These are phyloP conservation scores for Oryzias woworae DNA, from an alignment of 2,113 vertebrate genomes.

Conservation along the genomic window DNA sequence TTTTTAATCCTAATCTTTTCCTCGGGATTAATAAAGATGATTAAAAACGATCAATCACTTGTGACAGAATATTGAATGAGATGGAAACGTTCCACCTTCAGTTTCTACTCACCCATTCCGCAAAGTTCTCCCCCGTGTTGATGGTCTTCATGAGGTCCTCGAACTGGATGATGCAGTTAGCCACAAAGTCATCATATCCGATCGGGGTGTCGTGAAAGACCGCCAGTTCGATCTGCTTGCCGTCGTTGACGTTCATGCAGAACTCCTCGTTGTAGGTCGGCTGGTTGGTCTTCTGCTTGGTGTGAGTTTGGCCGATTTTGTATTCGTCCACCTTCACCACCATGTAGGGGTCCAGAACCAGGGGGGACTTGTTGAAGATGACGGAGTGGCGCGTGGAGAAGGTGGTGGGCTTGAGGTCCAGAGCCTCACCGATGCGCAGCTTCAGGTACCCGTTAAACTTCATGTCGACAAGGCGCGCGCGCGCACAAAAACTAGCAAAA, in stretches of 20 bases:
- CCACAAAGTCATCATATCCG: conserved; percentile 97
- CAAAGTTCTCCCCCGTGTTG: conserved; percentile 84
- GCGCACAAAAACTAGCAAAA: background rate
- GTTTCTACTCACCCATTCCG: conserved; percentile 91
- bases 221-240: conserved; percentile 86
- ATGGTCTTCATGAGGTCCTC: conserved; percentile 85
- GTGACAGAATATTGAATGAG: too few species aligned
- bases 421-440: conserved; percentile 92
- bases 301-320: conserved; percentile 91
- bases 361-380: conserved; percentile 85
- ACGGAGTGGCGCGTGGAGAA: conserved; percentile 89
- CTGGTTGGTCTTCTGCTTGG: conserved; percentile 93
- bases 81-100: background rate
- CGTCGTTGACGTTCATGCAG: conserved; percentile 83
- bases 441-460: conserved; percentile 94
- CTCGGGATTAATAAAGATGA: too few species aligned
- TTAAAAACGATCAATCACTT: too few species aligned
- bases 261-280: conserved; percentile 98
- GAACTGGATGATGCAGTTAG: conserved; percentile 91
- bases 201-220: conserved; percentile 97
- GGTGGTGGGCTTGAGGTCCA: conserved; percentile 91
- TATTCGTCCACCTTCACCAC: conserved; percentile 93
- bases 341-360: conserved; percentile 89
- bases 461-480: conserved; percentile 69
- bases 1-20: too few species aligned